A percentile compares a stretch with the other conserved stretches of the same genome.
These are phyloP conservation scores for Teleogryllus occipitalis DNA, from an alignment of 1,140 invertebrate genomes.

Conservation along the genomic window DNA sequence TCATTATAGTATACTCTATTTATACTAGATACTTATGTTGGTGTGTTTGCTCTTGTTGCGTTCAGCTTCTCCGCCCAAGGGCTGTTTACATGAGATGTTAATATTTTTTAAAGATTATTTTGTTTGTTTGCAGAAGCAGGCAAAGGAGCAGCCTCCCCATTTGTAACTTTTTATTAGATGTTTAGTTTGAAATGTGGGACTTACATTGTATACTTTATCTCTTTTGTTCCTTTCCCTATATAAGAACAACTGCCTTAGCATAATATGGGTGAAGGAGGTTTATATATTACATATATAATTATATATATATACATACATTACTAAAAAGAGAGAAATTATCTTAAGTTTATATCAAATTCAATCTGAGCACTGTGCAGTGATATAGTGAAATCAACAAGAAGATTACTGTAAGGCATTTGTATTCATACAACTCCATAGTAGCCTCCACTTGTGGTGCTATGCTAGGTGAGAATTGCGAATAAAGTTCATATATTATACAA, in stretches of 20 bases:
- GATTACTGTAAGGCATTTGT: constrained; percentile 8
- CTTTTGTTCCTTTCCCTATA: constrained; percentile 3
- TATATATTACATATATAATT: constrained; percentile 13
- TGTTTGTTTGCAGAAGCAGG: constrained; percentile 7
- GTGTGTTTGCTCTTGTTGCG: background rate
- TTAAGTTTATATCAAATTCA: background rate
- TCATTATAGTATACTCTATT: constrained; percentile 1
- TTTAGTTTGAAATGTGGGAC: constrained; percentile 7
- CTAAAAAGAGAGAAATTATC: background rate
- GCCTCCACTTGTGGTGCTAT: constrained; percentile 11
- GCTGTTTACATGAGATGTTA: background rate
- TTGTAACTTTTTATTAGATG: constrained; percentile 7
- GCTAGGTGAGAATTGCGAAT: constrained; percentile 7
- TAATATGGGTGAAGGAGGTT: constrained; percentile 21
- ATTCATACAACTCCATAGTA: background rate
- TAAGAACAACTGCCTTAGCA: constrained; percentile 17
- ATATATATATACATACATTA: constrained; percentile 15
- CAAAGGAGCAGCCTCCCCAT: constrained; percentile 12
- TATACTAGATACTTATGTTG: constrained; percentile 5
- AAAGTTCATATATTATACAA: constrained; percentile 14
- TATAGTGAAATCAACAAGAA: background rate
- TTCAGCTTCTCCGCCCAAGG: constrained; percentile 1
- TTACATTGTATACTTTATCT: constrained; percentile 9
- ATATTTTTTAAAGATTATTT: constrained; percentile 10
- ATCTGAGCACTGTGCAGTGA: background rate